Evolutionary conservation across 2,797 vertebrate genomes (phyloP), one percentile per base, ranked within the genome.

Genomic region (Periparus ater): DNA sequence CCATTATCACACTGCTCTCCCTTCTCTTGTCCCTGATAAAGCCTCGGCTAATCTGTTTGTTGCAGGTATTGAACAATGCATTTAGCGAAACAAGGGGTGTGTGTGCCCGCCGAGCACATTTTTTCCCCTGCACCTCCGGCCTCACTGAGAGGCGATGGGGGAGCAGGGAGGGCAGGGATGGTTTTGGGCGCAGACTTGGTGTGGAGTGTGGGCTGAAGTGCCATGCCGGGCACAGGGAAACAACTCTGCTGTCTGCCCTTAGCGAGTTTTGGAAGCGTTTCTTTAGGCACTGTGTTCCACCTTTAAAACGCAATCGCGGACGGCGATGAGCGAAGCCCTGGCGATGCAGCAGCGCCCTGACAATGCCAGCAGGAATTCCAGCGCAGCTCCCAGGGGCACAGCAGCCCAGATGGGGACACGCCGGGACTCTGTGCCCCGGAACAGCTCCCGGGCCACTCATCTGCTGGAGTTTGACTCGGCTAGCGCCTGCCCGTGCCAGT

Each of bases 31-130:
- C 98, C 98, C 98, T 97, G 98, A 99, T 99, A 99, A 99, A 98
- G 98, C 98, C 97, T 96, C 82, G 91, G 96, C 98, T 99, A 99
- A 99, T 99, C 99, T 99, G 98, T 98, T 99, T 98, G 98, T 98
- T 98, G 98, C 98, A 98, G 98, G 98, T 98, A 99, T 98, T 98
- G 98, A 99, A 98, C 98, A 98, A 98, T 98, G 98, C 98, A 98
- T 98, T 97, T 98, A 98, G 98, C 94, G 96, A 98, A 98, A 97
- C 93, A 94, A 98, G 98, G 93, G 89, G 93, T 91, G 85, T 40
- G 63, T 26, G 67, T 9, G 79, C 73, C 72, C 1, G 18, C 13
- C 0, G 17, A 82, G 58, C n/a, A 44, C 4, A 14, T 42, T 47
- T 44, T 25, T 15, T 10, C 1, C 22, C 47, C 22, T 38, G 30